Conservation (phyloP, 2,797 vertebrate species). For the Artibeus lituratus region DNA sequence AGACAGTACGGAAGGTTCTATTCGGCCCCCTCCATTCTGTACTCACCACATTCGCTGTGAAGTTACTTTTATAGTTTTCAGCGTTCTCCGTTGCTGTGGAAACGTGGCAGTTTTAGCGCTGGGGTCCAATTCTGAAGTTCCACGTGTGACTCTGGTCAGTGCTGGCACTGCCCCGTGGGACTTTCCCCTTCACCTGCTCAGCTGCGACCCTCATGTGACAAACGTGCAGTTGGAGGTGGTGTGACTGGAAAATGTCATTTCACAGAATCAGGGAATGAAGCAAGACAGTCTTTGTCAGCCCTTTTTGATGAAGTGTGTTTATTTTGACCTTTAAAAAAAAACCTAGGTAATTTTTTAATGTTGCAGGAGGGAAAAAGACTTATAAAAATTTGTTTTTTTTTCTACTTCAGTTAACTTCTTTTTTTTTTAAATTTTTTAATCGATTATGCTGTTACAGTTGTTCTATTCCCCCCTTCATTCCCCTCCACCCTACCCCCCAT, state of each 20-base stretch:
- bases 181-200: neutral
- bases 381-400: neutral
- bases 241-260: neutral
- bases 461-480: no score
- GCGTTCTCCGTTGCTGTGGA: neutral
- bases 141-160: conserved; percentile 5
- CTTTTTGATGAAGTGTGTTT: neutral
- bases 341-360: neutral
- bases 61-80: neutral
- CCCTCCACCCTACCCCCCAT: no score
- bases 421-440: no score
- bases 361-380: neutral
- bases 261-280: neutral
- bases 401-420: no score
- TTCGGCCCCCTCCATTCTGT: neutral
- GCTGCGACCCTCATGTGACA: neutral
- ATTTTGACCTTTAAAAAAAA: neutral
- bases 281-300: neutral
- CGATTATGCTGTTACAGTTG: no score
- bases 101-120: neutral
- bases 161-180: rapidly evolving
- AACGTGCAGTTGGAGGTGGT: rapidly evolving
- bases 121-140: neutral
- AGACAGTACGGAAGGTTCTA: neutral
- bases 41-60: neutral